Percentiles rank a stretch among this genome's conserved stretches.
Evolutionary conservation across 2,797 vertebrate species (phyloP).

Genomic region (Onychomys arenicola): DNA sequence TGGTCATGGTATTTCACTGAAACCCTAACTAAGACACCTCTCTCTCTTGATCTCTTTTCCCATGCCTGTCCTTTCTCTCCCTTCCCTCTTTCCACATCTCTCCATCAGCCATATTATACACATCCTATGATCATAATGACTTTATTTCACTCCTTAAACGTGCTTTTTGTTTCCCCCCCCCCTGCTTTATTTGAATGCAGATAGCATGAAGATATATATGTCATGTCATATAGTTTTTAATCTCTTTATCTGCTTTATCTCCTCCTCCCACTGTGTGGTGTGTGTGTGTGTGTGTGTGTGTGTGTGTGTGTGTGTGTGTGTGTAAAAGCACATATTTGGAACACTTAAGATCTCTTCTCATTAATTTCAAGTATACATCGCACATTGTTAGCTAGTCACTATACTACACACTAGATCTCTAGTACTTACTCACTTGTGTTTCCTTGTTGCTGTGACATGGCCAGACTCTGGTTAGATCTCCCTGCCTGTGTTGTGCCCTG

Average conservation of each 20-base stretch:
- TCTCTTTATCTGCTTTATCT: not conserved
- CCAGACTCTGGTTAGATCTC: constrained; percentile 1
- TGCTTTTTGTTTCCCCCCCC: not conserved
- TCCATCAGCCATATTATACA: not conserved
- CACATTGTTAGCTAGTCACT: not conserved
- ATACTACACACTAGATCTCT: not conserved
- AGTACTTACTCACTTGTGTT: not conserved
- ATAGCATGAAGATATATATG: not conserved
- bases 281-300: not conserved
- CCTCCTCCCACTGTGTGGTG: not conserved
- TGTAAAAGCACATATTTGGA: not conserved
- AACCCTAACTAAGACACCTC: not conserved
- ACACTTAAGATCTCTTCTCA: not conserved
- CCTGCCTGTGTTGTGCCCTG: constrained; percentile 3
- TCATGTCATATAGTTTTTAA: not conserved
- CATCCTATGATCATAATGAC: constrained; percentile 16
- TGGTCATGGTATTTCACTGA: not conserved
- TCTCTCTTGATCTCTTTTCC: not conserved
- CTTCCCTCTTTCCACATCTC: not conserved
- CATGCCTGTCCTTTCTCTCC: not conserved
- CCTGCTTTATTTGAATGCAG: not conserved
- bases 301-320: not conserved
- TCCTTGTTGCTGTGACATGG: constrained; percentile 8
- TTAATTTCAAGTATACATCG: not conserved
- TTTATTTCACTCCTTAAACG: not conserved